Conservation (phyloP, 2,888 invertebrate genomes). For the Globia sparganii region DNA sequence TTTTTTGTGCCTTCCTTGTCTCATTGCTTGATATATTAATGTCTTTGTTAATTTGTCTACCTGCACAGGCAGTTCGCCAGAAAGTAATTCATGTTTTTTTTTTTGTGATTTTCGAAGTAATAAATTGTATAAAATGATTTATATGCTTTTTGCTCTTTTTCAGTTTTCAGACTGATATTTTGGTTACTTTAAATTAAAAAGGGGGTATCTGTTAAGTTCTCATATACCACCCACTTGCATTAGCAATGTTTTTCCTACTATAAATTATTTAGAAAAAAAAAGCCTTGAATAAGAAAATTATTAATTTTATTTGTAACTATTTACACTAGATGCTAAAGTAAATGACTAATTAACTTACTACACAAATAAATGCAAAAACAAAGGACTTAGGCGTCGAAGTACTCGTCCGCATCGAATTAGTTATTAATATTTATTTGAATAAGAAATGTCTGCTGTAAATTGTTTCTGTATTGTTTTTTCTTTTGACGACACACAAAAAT, state of each 20-base stretch:
- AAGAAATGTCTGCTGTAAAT: background rate
- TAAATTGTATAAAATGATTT: constrained; percentile 29
- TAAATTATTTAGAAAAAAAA: too few relatives aligned
- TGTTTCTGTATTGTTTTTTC: background rate
- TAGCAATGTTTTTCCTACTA: too few relatives aligned
- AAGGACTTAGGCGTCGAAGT: too few relatives aligned
- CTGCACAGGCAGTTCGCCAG: constrained; percentile 8
- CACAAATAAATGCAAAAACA: too few relatives aligned
- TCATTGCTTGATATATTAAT: constrained; percentile 57
- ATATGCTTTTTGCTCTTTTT: background rate
- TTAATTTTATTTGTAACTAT: too few relatives aligned
- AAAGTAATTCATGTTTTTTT: constrained; percentile 27
- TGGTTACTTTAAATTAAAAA: background rate
- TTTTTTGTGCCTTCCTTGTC: constrained; percentile 53
- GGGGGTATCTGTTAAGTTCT: too few relatives aligned
- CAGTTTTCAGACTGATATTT: background rate
- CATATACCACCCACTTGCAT: background rate
- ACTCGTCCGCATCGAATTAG: too few relatives aligned
- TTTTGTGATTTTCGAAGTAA: constrained; percentile 13
- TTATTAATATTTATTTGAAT: background rate
- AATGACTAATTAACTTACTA: too few relatives aligned
- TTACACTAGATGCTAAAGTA: too few relatives aligned
- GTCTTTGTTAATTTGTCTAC: constrained; percentile 60
- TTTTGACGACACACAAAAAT: background rate
- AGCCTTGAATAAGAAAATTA: too few relatives aligned